A percentile compares a stretch with the other conserved stretches of the same genome.
Conservation (phyloP, 2,797 vertebrate genomes). For the Tragelaphus eurycerus region DNA sequence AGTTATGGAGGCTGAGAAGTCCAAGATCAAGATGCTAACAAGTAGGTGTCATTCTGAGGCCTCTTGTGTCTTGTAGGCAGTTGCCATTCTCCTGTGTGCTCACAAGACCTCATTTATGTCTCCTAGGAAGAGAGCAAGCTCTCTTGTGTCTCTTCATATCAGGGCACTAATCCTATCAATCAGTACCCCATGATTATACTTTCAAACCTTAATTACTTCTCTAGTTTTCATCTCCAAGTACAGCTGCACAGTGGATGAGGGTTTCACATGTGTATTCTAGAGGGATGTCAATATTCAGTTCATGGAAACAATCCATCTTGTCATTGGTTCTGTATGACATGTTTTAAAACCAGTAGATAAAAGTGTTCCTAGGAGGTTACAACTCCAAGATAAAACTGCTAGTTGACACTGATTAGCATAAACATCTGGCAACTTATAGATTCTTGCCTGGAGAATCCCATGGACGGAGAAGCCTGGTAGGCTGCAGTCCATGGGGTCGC, state of each 20-base stretch:
- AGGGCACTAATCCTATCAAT: background rate
- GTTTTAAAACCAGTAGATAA: background rate
- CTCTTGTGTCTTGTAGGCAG: background rate
- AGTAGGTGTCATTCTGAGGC: background rate
- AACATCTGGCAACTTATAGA: conserved; percentile 50
- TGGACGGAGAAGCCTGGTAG: no score
- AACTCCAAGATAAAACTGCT: conserved; percentile 53
- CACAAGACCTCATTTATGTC: background rate
- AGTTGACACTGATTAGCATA: conserved; percentile 10
- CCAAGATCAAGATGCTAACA: background rate
- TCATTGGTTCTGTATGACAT: background rate
- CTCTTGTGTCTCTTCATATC: background rate
- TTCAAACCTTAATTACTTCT: background rate
- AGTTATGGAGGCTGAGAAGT: background rate
- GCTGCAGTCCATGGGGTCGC: no score
- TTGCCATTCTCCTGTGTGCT: background rate
- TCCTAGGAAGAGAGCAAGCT: background rate
- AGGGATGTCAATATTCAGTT: background rate
- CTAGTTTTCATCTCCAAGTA: background rate
- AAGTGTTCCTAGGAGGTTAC: background rate
- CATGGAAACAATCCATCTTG: background rate
- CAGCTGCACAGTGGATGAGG: accelerated
- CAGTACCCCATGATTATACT: background rate
- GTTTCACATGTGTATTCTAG: background rate
- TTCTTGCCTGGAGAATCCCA: background rate